Conservation (phyloP, 2,113 vertebrate genomes). For the Hucho hucho region DNA sequence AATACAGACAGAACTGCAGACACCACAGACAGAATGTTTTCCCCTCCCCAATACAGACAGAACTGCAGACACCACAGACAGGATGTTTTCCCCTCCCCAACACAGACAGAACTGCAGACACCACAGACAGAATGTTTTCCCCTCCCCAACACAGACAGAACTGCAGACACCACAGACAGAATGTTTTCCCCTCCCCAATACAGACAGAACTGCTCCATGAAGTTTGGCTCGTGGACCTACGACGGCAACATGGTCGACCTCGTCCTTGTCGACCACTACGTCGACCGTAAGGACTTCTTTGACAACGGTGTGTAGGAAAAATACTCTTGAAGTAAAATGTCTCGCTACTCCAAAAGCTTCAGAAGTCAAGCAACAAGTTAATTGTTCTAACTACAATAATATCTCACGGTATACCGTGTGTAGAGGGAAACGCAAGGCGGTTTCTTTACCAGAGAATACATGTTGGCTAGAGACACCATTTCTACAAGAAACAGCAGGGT, state of each 20-base stretch:
- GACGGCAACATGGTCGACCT: conserved; percentile 94
- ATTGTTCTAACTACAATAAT: background rate
- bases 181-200: conserved; percentile 81
- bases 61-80: conserved; percentile 13
- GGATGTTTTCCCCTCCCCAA: conserved; percentile 76
- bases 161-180: conserved; percentile 55
- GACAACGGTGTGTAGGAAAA: conserved; percentile 95
- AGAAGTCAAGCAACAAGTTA: background rate
- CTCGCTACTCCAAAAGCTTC: background rate
- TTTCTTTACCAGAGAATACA: too few relatives aligned
- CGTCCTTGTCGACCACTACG: conserved; percentile 84
- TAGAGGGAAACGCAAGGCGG: too few relatives aligned
- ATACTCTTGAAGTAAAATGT: too few relatives aligned
- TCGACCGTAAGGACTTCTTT: conserved; percentile 94
- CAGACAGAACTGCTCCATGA: conserved; percentile 96
- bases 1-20: too few relatives aligned
- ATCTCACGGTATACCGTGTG: too few relatives aligned
- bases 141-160: too few relatives aligned
- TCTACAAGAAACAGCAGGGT: too few relatives aligned
- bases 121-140: too few relatives aligned
- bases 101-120: background rate
- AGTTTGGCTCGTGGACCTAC: conserved; percentile 97
- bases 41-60: background rate
- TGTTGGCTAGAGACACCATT: too few relatives aligned
- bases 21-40: too few relatives aligned